phyloP scores from a whole-genome alignment of 2,888 invertebrate genomes.

The Dolichopus griseipennis region DNA sequence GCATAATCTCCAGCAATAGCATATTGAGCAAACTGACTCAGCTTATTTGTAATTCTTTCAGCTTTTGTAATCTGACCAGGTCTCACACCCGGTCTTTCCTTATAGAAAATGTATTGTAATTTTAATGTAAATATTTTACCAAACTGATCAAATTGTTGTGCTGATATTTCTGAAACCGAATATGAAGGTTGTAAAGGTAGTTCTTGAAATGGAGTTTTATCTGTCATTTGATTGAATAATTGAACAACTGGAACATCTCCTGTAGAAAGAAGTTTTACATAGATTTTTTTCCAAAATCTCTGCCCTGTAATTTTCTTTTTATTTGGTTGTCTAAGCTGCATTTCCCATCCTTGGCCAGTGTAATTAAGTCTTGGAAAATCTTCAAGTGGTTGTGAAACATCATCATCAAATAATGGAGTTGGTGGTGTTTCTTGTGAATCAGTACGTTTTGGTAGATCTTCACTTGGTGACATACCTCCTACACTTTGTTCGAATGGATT shows the following conservation, averaged over 20 bases:
- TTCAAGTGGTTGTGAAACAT: conserved; percentile 82
- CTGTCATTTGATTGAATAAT: conserved; percentile 69
- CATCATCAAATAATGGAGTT: conserved; percentile 91
- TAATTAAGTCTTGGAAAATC: conserved; percentile 77
- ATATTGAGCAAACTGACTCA: conserved; percentile 88
- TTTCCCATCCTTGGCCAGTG: conserved; percentile 85
- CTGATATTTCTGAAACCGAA: conserved; percentile 86
- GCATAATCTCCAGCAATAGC: conserved; percentile 90
- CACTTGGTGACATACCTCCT: conserved; percentile 30
- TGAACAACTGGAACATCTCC: conserved; percentile 80
- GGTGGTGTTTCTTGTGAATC: conserved; percentile 74
- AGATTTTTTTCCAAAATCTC: conserved; percentile 96
- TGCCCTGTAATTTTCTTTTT: conserved; percentile 95
- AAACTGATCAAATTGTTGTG: conserved; percentile 97
- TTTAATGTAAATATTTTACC: conserved; percentile 99
- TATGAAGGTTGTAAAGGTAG: conserved; percentile 89
- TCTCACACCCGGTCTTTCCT: conserved; percentile 92
- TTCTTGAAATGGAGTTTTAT: conserved; percentile 92
- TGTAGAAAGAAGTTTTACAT: conserved; percentile 67
- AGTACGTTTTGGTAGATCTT: conserved; percentile 38
- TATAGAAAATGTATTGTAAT: conserved; percentile 91
- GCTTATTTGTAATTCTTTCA: conserved; percentile 79
- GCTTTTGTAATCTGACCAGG: conserved; percentile 93
- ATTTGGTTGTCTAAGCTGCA: conserved; percentile 90
- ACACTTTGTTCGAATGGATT: conserved; percentile 68